These are phyloP conservation scores for Callospermophilus lateralis DNA, from an alignment of 2,113 vertebrate species.

Conservation along the genomic window DNA sequence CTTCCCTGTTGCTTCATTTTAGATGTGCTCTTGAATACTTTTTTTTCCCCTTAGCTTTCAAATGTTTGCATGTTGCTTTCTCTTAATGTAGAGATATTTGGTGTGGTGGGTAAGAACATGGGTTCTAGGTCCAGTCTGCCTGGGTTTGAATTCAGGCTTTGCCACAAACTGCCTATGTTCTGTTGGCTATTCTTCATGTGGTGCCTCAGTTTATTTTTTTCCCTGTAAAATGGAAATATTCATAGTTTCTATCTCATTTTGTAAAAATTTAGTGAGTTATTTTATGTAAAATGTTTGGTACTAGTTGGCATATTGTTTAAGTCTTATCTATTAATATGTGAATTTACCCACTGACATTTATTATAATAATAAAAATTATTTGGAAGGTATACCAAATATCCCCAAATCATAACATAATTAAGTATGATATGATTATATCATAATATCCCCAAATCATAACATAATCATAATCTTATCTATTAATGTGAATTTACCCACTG, in stretches of 20 bases:
- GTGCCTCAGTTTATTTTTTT: background rate
- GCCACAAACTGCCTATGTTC: background rate
- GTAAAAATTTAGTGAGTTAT: background rate
- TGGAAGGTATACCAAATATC: too few relatives aligned
- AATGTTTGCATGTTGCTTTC: background rate
- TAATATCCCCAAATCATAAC: too few relatives aligned
- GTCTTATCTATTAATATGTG: background rate
- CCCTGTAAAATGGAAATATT: background rate
- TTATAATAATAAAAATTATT: background rate
- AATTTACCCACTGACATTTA: background rate
- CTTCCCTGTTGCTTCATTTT: background rate
- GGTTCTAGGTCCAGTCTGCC: background rate
- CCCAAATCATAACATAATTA: too few relatives aligned
- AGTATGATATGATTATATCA: too few relatives aligned
- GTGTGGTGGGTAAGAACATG: background rate
- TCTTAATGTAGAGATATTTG: background rate
- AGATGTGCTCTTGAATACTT: background rate
- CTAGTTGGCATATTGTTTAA: background rate
- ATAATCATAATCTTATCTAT: background rate
- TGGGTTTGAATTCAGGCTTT: background rate
- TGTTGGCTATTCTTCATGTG: background rate
- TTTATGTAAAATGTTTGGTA: background rate
- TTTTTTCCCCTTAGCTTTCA: background rate
- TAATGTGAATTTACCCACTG: background rate
- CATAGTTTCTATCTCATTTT: constrained; percentile 7